Percentiles rank a stretch among this genome's conserved stretches.
These are phyloP conservation scores for Vulpes vulpes DNA, from an alignment of 2,113 vertebrate species.

Conservation along the genomic window DNA sequence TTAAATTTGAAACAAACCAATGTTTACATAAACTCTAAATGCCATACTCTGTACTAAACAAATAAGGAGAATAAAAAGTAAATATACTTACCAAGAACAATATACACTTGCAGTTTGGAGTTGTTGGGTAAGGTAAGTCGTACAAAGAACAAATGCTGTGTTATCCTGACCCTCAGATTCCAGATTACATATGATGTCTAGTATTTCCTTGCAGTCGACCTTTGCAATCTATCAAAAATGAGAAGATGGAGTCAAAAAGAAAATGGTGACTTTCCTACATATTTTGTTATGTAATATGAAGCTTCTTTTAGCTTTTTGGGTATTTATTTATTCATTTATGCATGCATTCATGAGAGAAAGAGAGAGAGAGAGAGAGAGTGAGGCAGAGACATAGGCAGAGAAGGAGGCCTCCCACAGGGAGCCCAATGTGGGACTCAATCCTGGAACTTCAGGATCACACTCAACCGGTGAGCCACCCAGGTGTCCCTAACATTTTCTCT, in stretches of 20 bases:
- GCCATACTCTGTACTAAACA: slow-evolving; percentile 25
- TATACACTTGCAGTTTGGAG: slow-evolving; percentile 96
- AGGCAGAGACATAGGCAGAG: too few relatives aligned
- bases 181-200: slow-evolving; percentile 97
- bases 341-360: too few relatives aligned
- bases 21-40: slow-evolving; percentile 50
- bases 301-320: too few relatives aligned
- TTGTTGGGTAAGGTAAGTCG: slow-evolving; percentile 98
- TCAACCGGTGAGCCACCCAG: too few relatives aligned
- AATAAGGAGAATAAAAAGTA: slow-evolving; percentile 61
- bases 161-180: slow-evolving; percentile 98
- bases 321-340: too few relatives aligned
- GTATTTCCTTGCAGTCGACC: slow-evolving; percentile 96
- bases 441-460: too few relatives aligned
- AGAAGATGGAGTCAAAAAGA: slow-evolving; percentile 72
- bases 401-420: too few relatives aligned
- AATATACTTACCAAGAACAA: slow-evolving; percentile 95
- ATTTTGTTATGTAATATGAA: slow-evolving; percentile 33
- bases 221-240: slow-evolving; percentile 93
- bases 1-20: slow-evolving; percentile 57
- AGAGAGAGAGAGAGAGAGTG: too few relatives aligned
- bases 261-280: slow-evolving; percentile 68
- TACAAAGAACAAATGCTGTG: slow-evolving; percentile 97
- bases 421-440: too few relatives aligned
- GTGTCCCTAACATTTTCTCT: slow-evolving; percentile 37